These are phyloP conservation scores for Perizoma affinitatum DNA, from an alignment of 2,888 invertebrate species.

Conservation along the genomic window DNA sequence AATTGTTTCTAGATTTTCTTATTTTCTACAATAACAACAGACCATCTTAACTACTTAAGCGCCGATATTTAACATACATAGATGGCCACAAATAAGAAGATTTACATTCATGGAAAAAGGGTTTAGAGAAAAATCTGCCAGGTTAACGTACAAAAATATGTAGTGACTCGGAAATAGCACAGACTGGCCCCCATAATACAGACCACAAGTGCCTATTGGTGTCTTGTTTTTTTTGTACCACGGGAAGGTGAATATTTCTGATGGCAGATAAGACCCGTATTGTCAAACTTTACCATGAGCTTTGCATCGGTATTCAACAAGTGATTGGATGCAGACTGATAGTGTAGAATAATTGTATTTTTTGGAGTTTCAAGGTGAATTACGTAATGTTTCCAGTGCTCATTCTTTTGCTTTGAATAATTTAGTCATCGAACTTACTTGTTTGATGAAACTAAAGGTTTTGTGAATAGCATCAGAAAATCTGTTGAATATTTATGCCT, in stretches of 20 bases:
- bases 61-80: too few species aligned
- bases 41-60: too few species aligned
- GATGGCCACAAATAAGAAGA: too few species aligned
- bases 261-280: slow-evolving; percentile 75
- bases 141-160: too few species aligned
- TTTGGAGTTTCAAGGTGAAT: slow-evolving; percentile 36
- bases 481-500: too few species aligned
- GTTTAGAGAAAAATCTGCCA: too few species aligned
- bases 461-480: not conserved
- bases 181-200: slow-evolving; percentile 56
- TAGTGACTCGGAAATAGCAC: too few species aligned
- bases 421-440: not conserved
- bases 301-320: slow-evolving; percentile 41
- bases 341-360: slow-evolving; percentile 29
- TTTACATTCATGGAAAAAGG: too few species aligned
- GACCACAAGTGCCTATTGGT: slow-evolving; percentile 62
- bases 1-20: too few species aligned
- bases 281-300: slow-evolving; percentile 35
- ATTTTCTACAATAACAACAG: too few species aligned
- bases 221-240: slow-evolving; percentile 46
- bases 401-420: not conserved
- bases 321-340: slow-evolving; percentile 39
- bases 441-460: not conserved
- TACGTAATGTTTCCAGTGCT: slow-evolving; percentile 18
- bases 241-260: slow-evolving; percentile 44